phyloP scores from a whole-genome alignment of 2,113 vertebrate genomes.

The Bubo blakistoni region DNA sequence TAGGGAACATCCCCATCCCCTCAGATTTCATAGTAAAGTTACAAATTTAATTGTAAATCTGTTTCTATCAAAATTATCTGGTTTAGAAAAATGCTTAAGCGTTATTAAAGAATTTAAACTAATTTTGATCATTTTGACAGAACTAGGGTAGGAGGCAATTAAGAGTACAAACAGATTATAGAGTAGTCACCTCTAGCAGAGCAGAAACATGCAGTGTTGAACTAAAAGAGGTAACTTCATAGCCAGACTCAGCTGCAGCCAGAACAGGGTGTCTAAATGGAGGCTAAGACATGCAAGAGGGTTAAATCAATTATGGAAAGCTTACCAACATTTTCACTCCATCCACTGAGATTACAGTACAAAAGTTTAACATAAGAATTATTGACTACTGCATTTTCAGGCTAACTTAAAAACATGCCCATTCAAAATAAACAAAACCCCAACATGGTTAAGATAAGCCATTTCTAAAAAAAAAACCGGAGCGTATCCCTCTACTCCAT shows the following conservation, averaged over 20 bases:
- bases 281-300: neutral
- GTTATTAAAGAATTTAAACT: neutral
- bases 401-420: neutral
- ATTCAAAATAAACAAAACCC: neutral
- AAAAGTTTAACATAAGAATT: neutral
- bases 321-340: neutral
- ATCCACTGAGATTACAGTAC: neutral
- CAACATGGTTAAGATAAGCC: neutral
- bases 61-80: neutral
- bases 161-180: neutral
- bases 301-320: neutral
- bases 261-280: neutral
- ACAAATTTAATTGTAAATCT: neutral
- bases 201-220: neutral
- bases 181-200: neutral
- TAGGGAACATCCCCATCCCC: neutral
- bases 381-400: neutral
- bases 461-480: neutral
- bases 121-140: neutral
- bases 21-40: neutral
- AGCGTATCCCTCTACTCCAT: neutral
- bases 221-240: neutral
- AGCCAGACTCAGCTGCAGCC: neutral
- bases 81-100: neutral
- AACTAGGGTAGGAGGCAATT: neutral